Base-by-base conservation (phyloP, 2,888 invertebrate species). In the Tridacna gigas region DNA sequence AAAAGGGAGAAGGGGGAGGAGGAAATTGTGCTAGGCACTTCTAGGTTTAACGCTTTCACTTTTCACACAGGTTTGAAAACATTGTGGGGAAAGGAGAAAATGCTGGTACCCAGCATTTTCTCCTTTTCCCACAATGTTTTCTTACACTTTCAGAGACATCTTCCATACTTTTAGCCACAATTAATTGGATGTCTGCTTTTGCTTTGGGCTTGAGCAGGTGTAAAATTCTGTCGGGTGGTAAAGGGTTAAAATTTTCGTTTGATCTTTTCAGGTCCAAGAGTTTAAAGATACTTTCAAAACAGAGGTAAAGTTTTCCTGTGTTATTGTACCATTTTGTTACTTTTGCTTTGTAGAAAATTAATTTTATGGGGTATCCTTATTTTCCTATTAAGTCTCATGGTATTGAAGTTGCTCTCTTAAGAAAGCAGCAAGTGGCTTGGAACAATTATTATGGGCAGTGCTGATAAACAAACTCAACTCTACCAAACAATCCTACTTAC, bases 201-300 rank as follows among this genome's bases (percentile, higher is more conserved):
- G n/a, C n/a, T n/a, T n/a, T n/a, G n/a, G n/a, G n/a, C n/a, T n/a
- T n/a, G n/a, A n/a, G n/a, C n/a, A n/a, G n/a, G n/a, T n/a, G n/a
- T n/a, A n/a, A n/a, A n/a, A n/a, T n/a, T n/a, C n/a, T n/a, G n/a
- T n/a, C n/a, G n/a, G n/a, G n/a, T n/a, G n/a, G n/a, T n/a, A n/a
- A 37, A 37, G 37, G 37, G 37, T 37, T 37, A 4, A 37, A 37
- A 4, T 37, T 7, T 7, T 37, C 3, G 7, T 37, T 37, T 37
- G 37, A 37, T 37, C 37, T 63, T 89, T 90, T 56, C 88, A 92
- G 98, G 97, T 98, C 91, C 97, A 97, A 95, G 97, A 97, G 91
- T 98, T 98, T 95, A 98, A 98, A 95, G 97, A 98, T 93, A 97
- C 97, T 84, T 96, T 98, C 86, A 98, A 98, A 95, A 96, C 96